phyloP scores from a whole-genome alignment of 2,888 invertebrate genomes.

The Agrochola macilenta region DNA sequence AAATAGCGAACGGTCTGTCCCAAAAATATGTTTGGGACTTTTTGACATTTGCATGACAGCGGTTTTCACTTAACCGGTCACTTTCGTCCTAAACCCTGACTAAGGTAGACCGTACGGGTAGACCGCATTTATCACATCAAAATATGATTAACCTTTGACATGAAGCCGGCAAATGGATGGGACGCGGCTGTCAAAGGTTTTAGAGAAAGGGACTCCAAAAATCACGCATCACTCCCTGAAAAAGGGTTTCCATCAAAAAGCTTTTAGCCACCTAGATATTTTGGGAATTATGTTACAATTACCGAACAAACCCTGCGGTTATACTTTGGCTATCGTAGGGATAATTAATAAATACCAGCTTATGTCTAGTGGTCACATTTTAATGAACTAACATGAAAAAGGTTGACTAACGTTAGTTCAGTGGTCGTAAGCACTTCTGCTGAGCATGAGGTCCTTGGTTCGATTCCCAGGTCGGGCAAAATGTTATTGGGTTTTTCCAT shows the following conservation, averaged over 20 bases:
- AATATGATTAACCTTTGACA: conserved; percentile 56
- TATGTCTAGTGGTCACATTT: not conserved
- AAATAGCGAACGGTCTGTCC: not conserved
- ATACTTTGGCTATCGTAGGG: not conserved
- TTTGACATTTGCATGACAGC: conserved; percentile 62
- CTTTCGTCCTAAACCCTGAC: conserved; percentile 44
- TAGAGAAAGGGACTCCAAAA: conserved; percentile 44
- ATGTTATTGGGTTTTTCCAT: too few species aligned
- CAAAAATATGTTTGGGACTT: conserved; percentile 45
- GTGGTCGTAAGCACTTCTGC: too few species aligned
- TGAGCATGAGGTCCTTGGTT: too few species aligned
- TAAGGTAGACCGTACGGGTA: conserved; percentile 55
- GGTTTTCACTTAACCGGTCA: conserved; percentile 58
- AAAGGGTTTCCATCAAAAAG: conserved; percentile 62
- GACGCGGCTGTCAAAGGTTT: conserved; percentile 58
- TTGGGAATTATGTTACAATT: conserved; percentile 36
- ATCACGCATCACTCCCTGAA: conserved; percentile 45
- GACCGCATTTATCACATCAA: conserved; percentile 58
- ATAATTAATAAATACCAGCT: not conserved
- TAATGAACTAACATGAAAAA: conserved; percentile 8
- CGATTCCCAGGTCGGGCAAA: too few species aligned
- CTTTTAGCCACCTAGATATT: conserved; percentile 60
- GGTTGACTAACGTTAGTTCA: too few species aligned
- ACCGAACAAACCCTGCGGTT: conserved; percentile 1
- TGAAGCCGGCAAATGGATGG: conserved; percentile 50